phyloP scores from a whole-genome alignment of 2,113 vertebrate genomes.

The Cynopterus brachyotis region DNA sequence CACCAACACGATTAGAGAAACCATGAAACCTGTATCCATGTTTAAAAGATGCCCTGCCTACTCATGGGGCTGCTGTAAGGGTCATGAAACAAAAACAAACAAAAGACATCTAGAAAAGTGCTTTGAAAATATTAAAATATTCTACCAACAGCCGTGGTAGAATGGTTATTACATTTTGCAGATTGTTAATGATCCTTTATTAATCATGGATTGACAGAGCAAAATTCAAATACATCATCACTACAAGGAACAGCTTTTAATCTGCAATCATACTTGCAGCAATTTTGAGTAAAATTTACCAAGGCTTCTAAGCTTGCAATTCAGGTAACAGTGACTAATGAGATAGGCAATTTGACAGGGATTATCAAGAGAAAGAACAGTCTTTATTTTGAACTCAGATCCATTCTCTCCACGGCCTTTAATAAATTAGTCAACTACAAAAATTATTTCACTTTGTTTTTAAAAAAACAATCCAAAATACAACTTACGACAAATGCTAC shows the following conservation, averaged over 20 bases:
- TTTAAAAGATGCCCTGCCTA: not conserved
- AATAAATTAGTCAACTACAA: not conserved
- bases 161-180: not conserved
- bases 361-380: not conserved
- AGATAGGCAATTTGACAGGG: not conserved
- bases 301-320: not conserved
- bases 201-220: not conserved
- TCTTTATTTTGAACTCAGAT: not conserved
- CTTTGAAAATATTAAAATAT: conserved; percentile 18
- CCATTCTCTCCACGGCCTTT: not conserved
- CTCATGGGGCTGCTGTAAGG: not conserved
- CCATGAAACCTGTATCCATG: not conserved
- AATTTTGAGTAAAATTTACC: not conserved
- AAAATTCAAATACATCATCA: not conserved
- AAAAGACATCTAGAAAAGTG: not conserved
- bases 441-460: not conserved
- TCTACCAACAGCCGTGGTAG: not conserved
- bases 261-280: not conserved
- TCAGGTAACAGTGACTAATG: not conserved
- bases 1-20: not conserved
- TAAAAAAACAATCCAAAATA: not conserved
- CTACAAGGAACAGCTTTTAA: not conserved
- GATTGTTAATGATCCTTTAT: not conserved
- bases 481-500: not conserved
- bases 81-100: not conserved